Percentiles rank a stretch among this genome's conserved stretches.
Conservation (phyloP, 2,113 vertebrate species). For the Podarcis cretensis region DNA sequence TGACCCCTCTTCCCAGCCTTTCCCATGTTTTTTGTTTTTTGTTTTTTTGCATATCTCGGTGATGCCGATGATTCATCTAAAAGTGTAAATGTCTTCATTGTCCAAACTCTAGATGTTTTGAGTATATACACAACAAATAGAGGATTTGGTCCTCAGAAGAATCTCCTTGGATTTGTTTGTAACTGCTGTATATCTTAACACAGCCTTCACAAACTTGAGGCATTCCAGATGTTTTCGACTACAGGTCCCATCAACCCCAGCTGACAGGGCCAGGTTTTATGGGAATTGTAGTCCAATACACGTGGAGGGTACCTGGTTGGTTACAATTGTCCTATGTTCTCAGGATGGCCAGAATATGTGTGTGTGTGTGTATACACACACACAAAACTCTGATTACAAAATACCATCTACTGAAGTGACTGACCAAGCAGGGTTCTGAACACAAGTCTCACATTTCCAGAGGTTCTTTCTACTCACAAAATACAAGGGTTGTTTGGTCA, state of each 20-base stretch:
- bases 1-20: background rate
- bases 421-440: background rate
- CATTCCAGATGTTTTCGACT: too few species aligned
- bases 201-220: too few species aligned
- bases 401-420: too few species aligned
- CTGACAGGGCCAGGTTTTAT: too few species aligned
- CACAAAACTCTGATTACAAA: background rate
- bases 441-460: background rate
- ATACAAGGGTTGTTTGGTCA: too few species aligned
- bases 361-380: too few species aligned
- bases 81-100: background rate
- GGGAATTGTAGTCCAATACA: background rate
- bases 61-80: background rate
- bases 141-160: background rate
- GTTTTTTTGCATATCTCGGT: background rate
- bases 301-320: background rate
- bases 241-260: too few species aligned
- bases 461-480: background rate
- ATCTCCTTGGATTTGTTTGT: background rate
- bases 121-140: background rate
- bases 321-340: too few species aligned
- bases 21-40: background rate
- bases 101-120: background rate
- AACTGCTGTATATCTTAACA: background rate
- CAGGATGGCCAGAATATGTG: background rate